Percentiles rank a stretch among this genome's conserved stretches.
These are phyloP conservation scores for Erythrolamprus reginae DNA, from an alignment of 2,113 vertebrate species.

Conservation along the genomic window DNA sequence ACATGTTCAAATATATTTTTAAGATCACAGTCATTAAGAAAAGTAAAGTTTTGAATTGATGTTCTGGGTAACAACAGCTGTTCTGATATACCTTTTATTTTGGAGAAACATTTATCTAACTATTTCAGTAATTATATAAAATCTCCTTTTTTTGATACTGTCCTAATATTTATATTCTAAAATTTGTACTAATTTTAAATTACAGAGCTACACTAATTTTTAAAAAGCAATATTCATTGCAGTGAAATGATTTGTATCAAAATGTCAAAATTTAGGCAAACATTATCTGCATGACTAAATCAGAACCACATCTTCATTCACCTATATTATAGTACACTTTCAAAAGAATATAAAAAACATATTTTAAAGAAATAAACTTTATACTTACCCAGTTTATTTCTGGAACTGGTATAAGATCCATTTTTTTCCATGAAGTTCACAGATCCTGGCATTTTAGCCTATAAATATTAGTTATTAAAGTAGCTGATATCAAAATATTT, in stretches of 20 bases:
- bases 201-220: background rate
- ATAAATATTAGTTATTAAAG: conserved; percentile 10
- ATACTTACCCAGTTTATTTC: conserved; percentile 12
- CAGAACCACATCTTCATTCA: background rate
- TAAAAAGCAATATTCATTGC: background rate
- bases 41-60: background rate
- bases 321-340: background rate
- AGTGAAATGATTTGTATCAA: background rate
- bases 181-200: background rate
- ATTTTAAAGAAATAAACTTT: background rate
- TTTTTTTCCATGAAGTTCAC: background rate
- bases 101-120: background rate
- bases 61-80: background rate
- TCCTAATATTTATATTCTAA: background rate
- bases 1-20: background rate
- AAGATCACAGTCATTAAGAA: background rate
- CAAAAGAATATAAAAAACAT: background rate
- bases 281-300: background rate
- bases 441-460: conserved; percentile 26
- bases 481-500: background rate
- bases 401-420: conserved; percentile 9
- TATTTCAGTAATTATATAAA: background rate
- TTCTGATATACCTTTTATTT: too few relatives aligned
- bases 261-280: background rate
- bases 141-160: background rate